phyloP scores from a whole-genome alignment of 2,113 vertebrate species.

The Serinus canaria region DNA sequence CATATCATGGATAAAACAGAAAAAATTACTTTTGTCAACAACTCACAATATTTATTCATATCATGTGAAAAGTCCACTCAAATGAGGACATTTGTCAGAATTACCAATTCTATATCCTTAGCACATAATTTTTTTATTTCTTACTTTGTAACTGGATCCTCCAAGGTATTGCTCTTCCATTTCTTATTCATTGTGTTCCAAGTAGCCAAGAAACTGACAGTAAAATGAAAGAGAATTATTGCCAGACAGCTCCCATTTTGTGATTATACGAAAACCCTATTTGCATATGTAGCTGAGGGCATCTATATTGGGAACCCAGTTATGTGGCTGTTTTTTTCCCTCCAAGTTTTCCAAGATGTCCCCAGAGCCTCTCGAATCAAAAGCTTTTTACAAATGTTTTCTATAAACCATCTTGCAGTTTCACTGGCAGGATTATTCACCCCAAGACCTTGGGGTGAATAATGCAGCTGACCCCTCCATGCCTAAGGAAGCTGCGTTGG shows the following conservation, averaged over 20 bases:
- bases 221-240: not conserved
- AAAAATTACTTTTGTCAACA: not conserved
- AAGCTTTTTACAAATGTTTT: not conserved
- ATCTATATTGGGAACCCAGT: not conserved
- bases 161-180: not conserved
- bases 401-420: not conserved
- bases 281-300: not conserved
- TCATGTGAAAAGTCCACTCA: not conserved
- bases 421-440: not conserved
- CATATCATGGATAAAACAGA: not conserved
- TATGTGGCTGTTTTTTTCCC: not conserved
- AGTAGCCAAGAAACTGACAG: not conserved
- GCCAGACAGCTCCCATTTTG: not conserved
- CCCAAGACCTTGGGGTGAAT: too few species aligned
- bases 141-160: not conserved
- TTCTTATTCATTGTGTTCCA: not conserved
- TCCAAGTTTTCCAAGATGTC: not conserved
- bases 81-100: not conserved
- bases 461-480: not conserved
- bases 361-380: not conserved
- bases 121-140: not conserved
- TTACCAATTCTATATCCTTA: not conserved
- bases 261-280: not conserved
- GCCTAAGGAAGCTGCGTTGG: not conserved
- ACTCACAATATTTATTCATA: not conserved